Evolutionary conservation across 1,140 invertebrate genomes (phyloP), one percentile per base, ranked within the genome.

Genomic region (Thaumetopoea pityocampa): DNA sequence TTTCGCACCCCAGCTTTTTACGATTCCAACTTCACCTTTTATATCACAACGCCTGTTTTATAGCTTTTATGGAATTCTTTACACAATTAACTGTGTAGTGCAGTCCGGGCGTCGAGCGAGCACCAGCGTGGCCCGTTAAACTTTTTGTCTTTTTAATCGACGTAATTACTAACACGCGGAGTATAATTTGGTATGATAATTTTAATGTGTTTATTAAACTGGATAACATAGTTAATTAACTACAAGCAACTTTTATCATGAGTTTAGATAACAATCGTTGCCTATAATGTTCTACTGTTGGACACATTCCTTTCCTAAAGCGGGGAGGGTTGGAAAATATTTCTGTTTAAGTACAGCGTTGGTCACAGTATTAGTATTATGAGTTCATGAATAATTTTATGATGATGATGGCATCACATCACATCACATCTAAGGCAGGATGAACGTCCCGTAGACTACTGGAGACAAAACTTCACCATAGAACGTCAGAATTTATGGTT

Each of bases 31-130:
- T 67, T 69, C 60, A 74, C 66, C 69, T 71, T 76, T 76, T 68
- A 71, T 71, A 59, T 68, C 63, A 67, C 61, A 74, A 79, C 70
- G 65, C 61, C 54, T 67, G 59, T 74, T 80, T 80, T 78, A 81
- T 71, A 58, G 62, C 69, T 60, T 68, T 68, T 71, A 69, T 66
- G 62, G 71, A 64, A 68, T 73, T 68, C 64, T 67, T 73, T 66
- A 70, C 69, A 64, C 70, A 68, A 73, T 80, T 69, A 77, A 73
- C 55, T n/a, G 61, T 54, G 51, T 61, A 19, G 59, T 64, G 60
- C 69, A n/a, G n/a, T 63, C 54, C 51, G 46, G 42, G 43, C 46
- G 58, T 58, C 53, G 50, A 53, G 50, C 41, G 55, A 49, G 55
- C 54, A 60, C 56, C 63, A 70, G 37, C 36, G 38, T 24, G 56